A percentile compares a stretch with the other conserved stretches of the same genome.
These are phyloP conservation scores for Pocillopora meandrina DNA, from an alignment of 92 coral and sea anemone genomes.

Conservation along the genomic window DNA sequence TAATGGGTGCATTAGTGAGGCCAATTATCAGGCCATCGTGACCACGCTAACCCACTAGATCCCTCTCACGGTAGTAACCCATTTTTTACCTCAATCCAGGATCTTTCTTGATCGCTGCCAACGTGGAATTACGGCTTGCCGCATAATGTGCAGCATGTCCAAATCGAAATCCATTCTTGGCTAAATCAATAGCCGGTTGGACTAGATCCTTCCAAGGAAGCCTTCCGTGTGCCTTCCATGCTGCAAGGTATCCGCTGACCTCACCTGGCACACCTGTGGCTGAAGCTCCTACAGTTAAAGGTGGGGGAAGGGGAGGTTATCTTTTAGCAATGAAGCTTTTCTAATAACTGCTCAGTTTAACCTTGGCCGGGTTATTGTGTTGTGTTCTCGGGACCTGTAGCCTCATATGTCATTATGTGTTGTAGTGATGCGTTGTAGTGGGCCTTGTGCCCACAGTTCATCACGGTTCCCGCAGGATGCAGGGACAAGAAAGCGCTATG, in stretches of 20 bases:
- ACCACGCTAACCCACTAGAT: no score
- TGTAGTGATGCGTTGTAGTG: no score
- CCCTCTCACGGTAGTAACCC: no score
- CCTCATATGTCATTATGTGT: no score
- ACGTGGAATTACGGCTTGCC: slow-evolving; percentile 50
- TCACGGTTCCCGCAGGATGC: not conserved
- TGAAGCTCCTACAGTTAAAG: slow-evolving; percentile 50
- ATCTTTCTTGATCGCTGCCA: slow-evolving; percentile 45
- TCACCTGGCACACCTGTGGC: slow-evolving; percentile 93
- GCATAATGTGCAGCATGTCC: slow-evolving; percentile 52
- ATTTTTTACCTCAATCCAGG: slow-evolving; percentile 72
- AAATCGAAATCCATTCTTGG: slow-evolving; percentile 77
- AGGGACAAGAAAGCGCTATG: not conserved
- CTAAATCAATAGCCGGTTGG: slow-evolving; percentile 83
- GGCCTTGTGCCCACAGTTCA: no score
- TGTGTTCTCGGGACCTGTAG: no score
- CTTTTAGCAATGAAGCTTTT: no score
- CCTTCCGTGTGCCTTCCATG: slow-evolving; percentile 81
- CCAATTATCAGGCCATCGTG: no score
- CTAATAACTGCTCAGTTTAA: no score
- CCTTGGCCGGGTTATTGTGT: no score
- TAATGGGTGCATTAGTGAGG: no score
- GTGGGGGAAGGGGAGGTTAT: not conserved
- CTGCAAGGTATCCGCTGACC: slow-evolving; percentile 68
- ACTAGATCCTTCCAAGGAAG: slow-evolving; percentile 86